Evolutionary conservation across 2,113 vertebrate genomes (phyloP), one percentile per base, ranked within the genome.

Genomic region (Pao palembangensis): DNA sequence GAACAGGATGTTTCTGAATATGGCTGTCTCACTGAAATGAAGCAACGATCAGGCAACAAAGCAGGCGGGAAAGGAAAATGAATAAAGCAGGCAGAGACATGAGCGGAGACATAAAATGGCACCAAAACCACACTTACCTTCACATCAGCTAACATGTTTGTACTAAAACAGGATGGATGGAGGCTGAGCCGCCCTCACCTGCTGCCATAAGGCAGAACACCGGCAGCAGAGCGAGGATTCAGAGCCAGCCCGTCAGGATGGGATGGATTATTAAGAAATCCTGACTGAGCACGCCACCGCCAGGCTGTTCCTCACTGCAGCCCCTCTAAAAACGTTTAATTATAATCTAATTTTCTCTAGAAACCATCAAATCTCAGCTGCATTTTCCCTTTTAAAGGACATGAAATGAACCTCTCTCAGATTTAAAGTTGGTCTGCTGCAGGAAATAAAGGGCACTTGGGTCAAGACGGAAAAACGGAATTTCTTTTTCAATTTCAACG

Each of bases 1-100:
- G 79, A 87, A 83, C 88, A 90, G 90, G 89, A 92, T 89, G 87
- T 86, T 87, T 90, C 80, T 86, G 79, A 85, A 77, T 64, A 87
- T 91, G 90, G 90, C 89, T 85, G 90, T 90, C 85, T 86, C 62
- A 71, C 80, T 66, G 34, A 34, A 81, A 49, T 19, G 78, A 58
- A 64, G 11, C 43, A 75, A 76, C 10, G 3, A 42, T 47, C 44
- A n/a, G 50, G 59, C 48, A 4, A 52, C 28, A 17, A 58, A 55
- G 20, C 46, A 56, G 51, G 38, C 16, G 5, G 14, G 10, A 20
- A 44, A 62, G 62, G 25, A 16, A 41, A 21, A 70, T 42, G 48
- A 25, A 65, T 6, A 63, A 55, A 62, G 66, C 46, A 60, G 66
- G 64, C 54, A 17, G 61, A 59, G 67, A 71, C 3, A 54, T 71